Base-by-base conservation (phyloP, 2,113 vertebrate species). In the Lepus americanus region DNA sequence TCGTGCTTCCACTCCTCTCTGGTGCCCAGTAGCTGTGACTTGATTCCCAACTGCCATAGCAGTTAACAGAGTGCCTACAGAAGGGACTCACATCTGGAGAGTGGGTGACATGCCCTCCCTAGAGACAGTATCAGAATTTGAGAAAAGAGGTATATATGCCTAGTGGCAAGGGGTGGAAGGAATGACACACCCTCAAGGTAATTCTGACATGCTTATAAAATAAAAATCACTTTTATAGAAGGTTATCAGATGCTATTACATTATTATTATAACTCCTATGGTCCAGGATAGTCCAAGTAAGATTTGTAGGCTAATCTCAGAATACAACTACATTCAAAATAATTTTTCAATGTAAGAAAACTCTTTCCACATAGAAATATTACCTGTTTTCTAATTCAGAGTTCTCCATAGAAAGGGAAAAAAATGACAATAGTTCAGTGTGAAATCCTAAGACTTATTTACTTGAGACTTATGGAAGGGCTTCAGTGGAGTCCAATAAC, bases 301-400 rank as follows among this genome's bases (percentile, higher is more conserved):
- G 31, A 89, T 73, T 29, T 78, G 9, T 12, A n/a, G 17, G 77
- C 36, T 10, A 67, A 64, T 36, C 67, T 69, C 74, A 86, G 33
- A 86, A 72, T 70, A 59, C 36, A 67, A 61, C 36, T 33, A 64
- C 29, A 49, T 80, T 93, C 66, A 76, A 94, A 84, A 81, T 76
- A 70, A 79, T 76, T 49, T 69, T 86, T 82, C 39, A 51, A 11
- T 39, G 9, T 23, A 16, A 88, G 66, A 93, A 94, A 87, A 83
- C 6, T 66, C 22, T 76, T 70, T 53, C 44, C 5, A 59, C n/a
- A 23, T 0, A n/a, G 61, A 90, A 74, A 79, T 8, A 70, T 19
- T n/a, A 29, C 13, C 55, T 81, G 27, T 55, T 67, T 80, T 44
- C 44, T 33, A 92, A 33, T 84, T 36, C 53, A 79, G 4, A 1